phyloP scores from a whole-genome alignment of 2,888 invertebrate species.

The Cephus rjabovi region DNA sequence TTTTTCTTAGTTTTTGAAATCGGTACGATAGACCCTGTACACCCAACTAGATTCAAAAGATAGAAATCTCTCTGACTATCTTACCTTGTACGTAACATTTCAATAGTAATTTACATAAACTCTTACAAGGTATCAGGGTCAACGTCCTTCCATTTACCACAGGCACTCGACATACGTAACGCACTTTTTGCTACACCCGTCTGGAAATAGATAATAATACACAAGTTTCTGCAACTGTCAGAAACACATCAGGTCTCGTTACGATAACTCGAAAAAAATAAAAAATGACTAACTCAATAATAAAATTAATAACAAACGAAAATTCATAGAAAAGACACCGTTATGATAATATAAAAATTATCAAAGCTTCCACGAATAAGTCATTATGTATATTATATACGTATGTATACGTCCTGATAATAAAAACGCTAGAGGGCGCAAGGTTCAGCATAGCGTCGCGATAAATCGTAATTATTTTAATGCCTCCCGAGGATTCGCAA shows the following conservation, averaged over 20 bases:
- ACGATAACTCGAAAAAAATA: not conserved
- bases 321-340: not conserved
- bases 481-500: conserved; percentile 6
- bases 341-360: not conserved
- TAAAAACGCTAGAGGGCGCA: not conserved
- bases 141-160: not conserved
- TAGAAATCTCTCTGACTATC: not conserved
- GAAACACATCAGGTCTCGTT: not conserved
- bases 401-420: not conserved
- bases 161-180: not conserved
- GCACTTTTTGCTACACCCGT: not conserved
- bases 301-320: not conserved
- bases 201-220: not conserved
- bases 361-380: not conserved
- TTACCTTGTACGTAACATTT: not conserved
- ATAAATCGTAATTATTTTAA: conserved; percentile 32
- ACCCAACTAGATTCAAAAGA: not conserved
- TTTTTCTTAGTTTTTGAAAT: not conserved
- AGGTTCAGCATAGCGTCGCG: conserved; percentile 16
- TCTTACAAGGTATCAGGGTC: not conserved
- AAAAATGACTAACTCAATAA: not conserved
- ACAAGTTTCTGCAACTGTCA: not conserved
- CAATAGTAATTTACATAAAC: not conserved
- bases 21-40: not conserved
- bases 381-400: not conserved